Evolutionary conservation across 35 echinoderm and acorn worm species (phyloP).

Genomic region (Eucidaris tribuloides): DNA sequence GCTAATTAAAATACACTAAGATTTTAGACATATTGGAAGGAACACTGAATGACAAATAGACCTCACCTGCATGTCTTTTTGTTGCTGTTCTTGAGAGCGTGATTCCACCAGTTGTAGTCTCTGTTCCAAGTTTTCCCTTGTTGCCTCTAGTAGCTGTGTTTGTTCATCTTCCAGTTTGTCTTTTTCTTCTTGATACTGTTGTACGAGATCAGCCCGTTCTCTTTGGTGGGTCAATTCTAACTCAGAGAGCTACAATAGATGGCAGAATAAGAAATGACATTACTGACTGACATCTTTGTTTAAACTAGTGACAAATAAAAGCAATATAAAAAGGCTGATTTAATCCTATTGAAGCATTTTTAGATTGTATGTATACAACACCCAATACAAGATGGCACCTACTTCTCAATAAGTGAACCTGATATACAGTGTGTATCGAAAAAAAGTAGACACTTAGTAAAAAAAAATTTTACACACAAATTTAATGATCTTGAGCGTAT

Average conservation of each 20-base stretch:
- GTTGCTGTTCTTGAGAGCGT: constrained; percentile 40
- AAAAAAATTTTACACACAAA: no score
- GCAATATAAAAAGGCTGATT: neutral
- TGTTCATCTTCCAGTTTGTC: constrained; percentile 58
- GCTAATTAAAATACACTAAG: neutral
- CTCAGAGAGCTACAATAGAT: constrained; percentile 50
- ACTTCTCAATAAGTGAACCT: neutral
- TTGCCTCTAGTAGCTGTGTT: constrained; percentile 34
- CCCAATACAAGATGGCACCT: neutral
- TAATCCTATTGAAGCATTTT: neutral
- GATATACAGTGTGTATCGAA: no score
- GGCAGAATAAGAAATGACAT: no score
- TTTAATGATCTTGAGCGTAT: no score
- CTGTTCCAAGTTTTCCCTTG: constrained; percentile 38
- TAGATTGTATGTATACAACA: neutral
- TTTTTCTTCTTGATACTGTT: constrained; percentile 69
- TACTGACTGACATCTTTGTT: no score
- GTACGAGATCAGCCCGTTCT: constrained; percentile 49
- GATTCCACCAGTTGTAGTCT: constrained; percentile 43
- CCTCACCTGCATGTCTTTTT: constrained; percentile 64
- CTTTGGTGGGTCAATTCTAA: constrained; percentile 42
- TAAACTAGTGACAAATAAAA: neutral
- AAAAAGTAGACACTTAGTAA: no score
- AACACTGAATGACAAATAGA: neutral
- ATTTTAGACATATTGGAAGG: neutral